These are phyloP conservation scores for Oceanodroma leucorhoa DNA, from an alignment of 2,797 vertebrate species.

Conservation along the genomic window DNA sequence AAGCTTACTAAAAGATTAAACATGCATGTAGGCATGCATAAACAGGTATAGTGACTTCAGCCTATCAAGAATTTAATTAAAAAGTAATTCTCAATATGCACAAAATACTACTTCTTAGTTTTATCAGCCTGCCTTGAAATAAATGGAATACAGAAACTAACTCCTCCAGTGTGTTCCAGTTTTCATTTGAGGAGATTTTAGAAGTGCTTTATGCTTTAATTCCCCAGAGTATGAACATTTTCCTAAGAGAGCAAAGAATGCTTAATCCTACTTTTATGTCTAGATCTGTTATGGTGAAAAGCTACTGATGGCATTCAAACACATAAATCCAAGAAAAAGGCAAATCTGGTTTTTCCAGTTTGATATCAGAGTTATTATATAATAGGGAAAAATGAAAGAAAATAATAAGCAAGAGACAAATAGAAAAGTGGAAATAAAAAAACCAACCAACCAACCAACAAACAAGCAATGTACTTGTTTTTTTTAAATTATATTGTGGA, in stretches of 20 bases:
- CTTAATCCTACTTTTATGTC: slow-evolving; percentile 31
- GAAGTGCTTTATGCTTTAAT: slow-evolving; percentile 28
- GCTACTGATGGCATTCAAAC: neutral
- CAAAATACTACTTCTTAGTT: neutral
- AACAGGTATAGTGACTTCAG: neutral
- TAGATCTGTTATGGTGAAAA: neutral
- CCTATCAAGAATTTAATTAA: slow-evolving; percentile 44
- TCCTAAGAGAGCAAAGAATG: slow-evolving; percentile 50
- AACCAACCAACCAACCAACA: neutral
- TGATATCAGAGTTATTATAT: neutral
- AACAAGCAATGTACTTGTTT: neutral
- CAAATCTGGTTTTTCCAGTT: neutral
- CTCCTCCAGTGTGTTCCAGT: neutral
- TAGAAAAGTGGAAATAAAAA: neutral
- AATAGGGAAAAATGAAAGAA: neutral
- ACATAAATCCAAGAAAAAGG: neutral
- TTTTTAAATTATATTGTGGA: neutral
- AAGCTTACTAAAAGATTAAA: neutral
- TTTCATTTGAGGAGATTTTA: slow-evolving; percentile 19
- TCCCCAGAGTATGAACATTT: slow-evolving; percentile 21
- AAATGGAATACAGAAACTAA: neutral
- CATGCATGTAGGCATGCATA: neutral
- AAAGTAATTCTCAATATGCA: slow-evolving; percentile 7
- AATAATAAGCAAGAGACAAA: neutral
- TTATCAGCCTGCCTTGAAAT: neutral